phyloP scores from a whole-genome alignment of 2,888 invertebrate genomes.

The Eudemis profundana region DNA sequence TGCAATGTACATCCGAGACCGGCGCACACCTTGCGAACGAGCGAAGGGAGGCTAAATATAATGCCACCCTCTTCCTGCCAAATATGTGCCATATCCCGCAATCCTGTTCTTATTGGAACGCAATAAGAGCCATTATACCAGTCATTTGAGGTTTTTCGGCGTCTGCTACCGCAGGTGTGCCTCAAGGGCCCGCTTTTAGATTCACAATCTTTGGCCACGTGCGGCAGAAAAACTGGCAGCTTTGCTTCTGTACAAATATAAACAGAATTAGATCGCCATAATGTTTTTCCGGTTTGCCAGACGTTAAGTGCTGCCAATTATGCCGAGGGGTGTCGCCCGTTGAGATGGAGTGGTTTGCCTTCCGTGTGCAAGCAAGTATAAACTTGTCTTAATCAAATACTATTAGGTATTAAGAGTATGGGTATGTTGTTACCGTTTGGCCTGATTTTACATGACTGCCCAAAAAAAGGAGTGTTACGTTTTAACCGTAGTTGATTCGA shows the following conservation, averaged over 20 bases:
- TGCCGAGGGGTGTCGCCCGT: conserved; percentile 49
- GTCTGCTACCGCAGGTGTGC: conserved; percentile 76
- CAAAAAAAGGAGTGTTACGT: no score
- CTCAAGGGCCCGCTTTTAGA: conserved; percentile 79
- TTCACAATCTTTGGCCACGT: conserved; percentile 79
- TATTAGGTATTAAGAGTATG: neutral
- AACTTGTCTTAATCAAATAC: conserved; percentile 1
- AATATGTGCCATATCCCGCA: conserved; percentile 67
- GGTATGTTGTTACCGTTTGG: no score
- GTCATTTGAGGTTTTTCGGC: conserved; percentile 48
- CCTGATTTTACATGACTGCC: no score
- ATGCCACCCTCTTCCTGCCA: conserved; percentile 85
- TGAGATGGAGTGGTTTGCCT: conserved; percentile 18
- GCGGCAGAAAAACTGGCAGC: conserved; percentile 81
- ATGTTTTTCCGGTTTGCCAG: conserved; percentile 82
- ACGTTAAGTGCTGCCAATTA: conserved; percentile 67
- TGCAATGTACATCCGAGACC: conserved; percentile 55
- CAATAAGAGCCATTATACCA: conserved; percentile 56
- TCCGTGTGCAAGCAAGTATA: conserved; percentile 16
- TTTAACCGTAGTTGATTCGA: no score
- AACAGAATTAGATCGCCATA: conserved; percentile 80
- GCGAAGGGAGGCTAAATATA: conserved; percentile 83
- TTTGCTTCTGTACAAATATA: conserved; percentile 78
- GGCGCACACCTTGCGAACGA: conserved; percentile 82
- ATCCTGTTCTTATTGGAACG: conserved; percentile 53